Base-by-base conservation (phyloP, 2,113 vertebrate species). In the Albula glossodonta region DNA sequence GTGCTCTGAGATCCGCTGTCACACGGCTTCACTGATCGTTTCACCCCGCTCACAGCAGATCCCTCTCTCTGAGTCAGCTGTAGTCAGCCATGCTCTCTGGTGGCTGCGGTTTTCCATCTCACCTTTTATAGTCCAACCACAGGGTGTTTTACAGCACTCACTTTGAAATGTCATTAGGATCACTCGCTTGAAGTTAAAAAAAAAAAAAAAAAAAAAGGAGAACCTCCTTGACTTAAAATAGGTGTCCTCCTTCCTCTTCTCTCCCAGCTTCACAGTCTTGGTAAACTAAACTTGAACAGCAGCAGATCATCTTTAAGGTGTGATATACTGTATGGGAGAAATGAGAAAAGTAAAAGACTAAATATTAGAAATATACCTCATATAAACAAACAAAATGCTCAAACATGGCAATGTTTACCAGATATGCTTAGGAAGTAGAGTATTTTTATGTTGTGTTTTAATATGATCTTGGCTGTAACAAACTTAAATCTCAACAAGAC, bases 121-220 rank as follows among this genome's bases (percentile, higher is more conserved):
- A 85, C 78, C 78, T 85, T 85, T 85, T 81, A 85, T 80, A 80
- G 84, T 80, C 56, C 12, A 53, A 81, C 84, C 84, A 85, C 84
- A 85, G 78, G 53, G 84, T 78, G 49, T 80, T 80, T 85, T 81
- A 85, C 84, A 63, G 84, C 52, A 51, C 78, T n/a, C 12, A 48
- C 78, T 81, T 80, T 81, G 53, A 85, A 85, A 66, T 81, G 78
- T 85, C 78, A 81, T 81, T 85, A 80, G 78, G 78, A 80, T 66
- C 56, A 50, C 78, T 81, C 53, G 51, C 78, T 50, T 52, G 31
- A 85, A 80, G 83, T 51, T 41, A 41, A 41, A 41, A 41, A 41
- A 41, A 41, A 41, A n/a, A n/a, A 56, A 6, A 56, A 56, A 56
- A 31, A 79, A 48, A 52, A 77, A 80, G 84, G 53, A 85, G 84